Base-by-base conservation (phyloP, 2,888 invertebrate genomes). In the Dorcus parallelipipedus region DNA sequence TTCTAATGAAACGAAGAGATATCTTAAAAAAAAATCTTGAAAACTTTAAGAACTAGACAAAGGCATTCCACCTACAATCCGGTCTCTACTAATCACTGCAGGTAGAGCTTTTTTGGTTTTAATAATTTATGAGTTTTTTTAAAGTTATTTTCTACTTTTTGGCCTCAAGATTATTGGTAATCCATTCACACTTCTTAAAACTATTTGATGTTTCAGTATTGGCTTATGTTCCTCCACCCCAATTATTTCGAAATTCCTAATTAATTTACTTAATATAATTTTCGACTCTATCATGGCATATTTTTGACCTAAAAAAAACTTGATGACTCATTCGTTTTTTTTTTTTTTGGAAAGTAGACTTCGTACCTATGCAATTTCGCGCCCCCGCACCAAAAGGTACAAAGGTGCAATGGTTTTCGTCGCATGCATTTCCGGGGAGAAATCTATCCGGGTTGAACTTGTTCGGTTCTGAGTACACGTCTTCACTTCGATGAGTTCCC, bases 311-410 rank as follows among this genome's bases (percentile, higher is more conserved):
- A 33, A 45, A 53, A 42, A 3, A 6, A 14, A 42, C 6, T 42
- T 42, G 10, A 8, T 42, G 10, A 7, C 5, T 7, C 26, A 0
- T 7, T 7, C 5, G 1, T 26, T 26, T 26, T 26, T 26, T 26
- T 26, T n/a, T n/a, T n/a, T n/a, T n/a, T n/a, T n/a, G n/a, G 38
- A 7, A 9, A 14, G 26, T 9, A 14, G 38, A 8, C 38, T 14
- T 9, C 39, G 50, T 51, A 58, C 58, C 58, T 9, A 58, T 38
- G 43, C 58, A 58, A 43, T 54, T 51, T 45, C 58, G 54, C 3
- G 54, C 50, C 2, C 58, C 54, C 39, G 33, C 42, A 9, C 50
- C 38, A 50, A 58, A 54, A 9, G 40, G 38, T 9, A 51, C 14
- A 8, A 49, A 54, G 5, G 51, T 14, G n/a, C 38, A n/a, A 9